phyloP scores from a whole-genome alignment of 2,797 vertebrate species.

The Sebastes vulpes region DNA sequence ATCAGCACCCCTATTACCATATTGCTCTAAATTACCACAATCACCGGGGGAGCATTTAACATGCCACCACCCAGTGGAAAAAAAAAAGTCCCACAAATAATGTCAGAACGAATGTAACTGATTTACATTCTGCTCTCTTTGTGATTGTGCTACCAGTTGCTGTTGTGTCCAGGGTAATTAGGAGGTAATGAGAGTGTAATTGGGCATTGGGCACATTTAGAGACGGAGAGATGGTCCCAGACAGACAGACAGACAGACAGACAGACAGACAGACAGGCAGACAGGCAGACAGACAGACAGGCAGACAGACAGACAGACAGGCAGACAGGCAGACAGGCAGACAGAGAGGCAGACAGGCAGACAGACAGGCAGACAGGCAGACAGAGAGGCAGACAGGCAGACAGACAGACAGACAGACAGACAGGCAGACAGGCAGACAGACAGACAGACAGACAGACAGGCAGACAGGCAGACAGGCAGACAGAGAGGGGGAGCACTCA shows the following conservation, averaged over 20 bases:
- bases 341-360: too few species aligned
- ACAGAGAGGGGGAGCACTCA: slow-evolving; percentile 46
- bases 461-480: background rate
- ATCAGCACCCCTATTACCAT: slow-evolving; percentile 80
- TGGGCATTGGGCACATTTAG: slow-evolving; percentile 66
- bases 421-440: too few species aligned
- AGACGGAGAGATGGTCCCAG: slow-evolving; percentile 27
- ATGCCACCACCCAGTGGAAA: slow-evolving; percentile 70
- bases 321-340: background rate
- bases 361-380: too few species aligned
- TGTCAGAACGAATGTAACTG: too few species aligned
- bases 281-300: too few species aligned
- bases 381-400: background rate
- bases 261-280: background rate
- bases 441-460: background rate
- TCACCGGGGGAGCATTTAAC: slow-evolving; percentile 80
- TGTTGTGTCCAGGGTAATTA: slow-evolving; percentile 77
- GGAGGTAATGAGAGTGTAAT: slow-evolving; percentile 81
- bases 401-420: background rate
- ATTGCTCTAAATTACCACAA: slow-evolving; percentile 81
- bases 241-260: background rate
- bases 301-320: background rate
- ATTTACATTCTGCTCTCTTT: too few species aligned
- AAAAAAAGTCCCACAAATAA: slow-evolving; percentile 5
- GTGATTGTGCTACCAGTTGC: too few species aligned